phyloP scores from a whole-genome alignment of 2,113 vertebrate genomes.

The Gymnogyps californianus region DNA sequence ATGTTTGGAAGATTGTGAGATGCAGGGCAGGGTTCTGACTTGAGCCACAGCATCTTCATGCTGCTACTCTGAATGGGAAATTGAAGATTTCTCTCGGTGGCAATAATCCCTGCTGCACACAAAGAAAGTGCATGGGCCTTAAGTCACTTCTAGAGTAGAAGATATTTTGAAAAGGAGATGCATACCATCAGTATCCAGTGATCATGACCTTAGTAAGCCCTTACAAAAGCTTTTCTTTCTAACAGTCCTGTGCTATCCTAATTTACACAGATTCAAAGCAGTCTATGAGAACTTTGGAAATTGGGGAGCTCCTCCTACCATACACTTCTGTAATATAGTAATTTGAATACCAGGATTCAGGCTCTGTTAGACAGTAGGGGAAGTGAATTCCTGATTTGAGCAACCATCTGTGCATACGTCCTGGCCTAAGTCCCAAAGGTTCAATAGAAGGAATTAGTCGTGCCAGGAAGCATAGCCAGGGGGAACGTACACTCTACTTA shows the following conservation, averaged over 20 bases:
- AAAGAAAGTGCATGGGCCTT: background rate
- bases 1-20: background rate
- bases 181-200: too few relatives aligned
- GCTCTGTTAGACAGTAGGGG: background rate
- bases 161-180: background rate
- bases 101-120: background rate
- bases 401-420: background rate
- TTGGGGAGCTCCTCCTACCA: background rate
- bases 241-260: background rate
- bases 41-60: background rate
- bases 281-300: background rate
- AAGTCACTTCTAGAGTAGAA: background rate
- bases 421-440: constrained; percentile 10
- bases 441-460: background rate
- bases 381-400: background rate
- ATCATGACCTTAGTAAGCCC: background rate
- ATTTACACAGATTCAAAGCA: background rate
- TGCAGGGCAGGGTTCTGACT: background rate
- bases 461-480: constrained; percentile 6
- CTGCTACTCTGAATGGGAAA: background rate
- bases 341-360: background rate
- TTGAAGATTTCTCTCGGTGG: background rate
- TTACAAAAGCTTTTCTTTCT: background rate
- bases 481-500: background rate
- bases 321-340: rapidly evolving